Percentiles rank a stretch among this genome's conserved stretches.
Evolutionary conservation across 2,113 vertebrate genomes (phyloP).

Genomic region (Stegastes partitus): DNA sequence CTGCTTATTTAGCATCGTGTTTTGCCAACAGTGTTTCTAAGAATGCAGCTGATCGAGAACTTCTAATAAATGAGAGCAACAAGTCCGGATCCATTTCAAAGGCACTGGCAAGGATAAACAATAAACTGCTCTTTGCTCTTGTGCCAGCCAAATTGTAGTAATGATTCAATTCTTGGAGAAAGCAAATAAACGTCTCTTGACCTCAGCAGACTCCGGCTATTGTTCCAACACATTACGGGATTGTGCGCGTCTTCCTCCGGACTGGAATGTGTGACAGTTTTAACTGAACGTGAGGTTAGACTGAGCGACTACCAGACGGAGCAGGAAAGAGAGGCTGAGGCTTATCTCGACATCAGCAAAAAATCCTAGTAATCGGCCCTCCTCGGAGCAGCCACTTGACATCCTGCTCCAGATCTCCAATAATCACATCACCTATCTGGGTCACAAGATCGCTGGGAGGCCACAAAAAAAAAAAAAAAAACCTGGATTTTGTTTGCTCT

Average conservation of each 20-base stretch:
- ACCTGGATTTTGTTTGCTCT: constrained; percentile 44
- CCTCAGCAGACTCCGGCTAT: constrained; percentile 57
- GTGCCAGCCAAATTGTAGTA: constrained; percentile 33
- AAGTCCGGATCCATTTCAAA: constrained; percentile 37
- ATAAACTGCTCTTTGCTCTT: constrained; percentile 27
- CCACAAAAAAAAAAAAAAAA: too few relatives aligned
- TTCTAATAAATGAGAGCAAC: constrained; percentile 10
- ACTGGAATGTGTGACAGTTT: constrained; percentile 53
- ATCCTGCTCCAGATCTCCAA: constrained; percentile 53
- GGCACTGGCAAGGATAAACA: background rate
- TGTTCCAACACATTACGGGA: constrained; percentile 20
- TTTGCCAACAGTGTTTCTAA: constrained; percentile 10
- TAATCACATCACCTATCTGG: constrained; percentile 54
- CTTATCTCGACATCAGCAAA: constrained; percentile 63
- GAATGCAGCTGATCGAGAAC: constrained; percentile 21
- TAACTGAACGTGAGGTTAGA: constrained; percentile 32
- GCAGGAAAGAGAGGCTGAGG: background rate
- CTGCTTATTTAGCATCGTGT: constrained; percentile 10
- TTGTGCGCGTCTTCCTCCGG: constrained; percentile 47
- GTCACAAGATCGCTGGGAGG: constrained; percentile 54
- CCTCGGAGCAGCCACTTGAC: constrained; percentile 48
- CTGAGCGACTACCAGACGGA: constrained; percentile 40
- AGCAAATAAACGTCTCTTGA: constrained; percentile 49
- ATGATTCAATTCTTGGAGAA: constrained; percentile 61
- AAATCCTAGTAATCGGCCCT: constrained; percentile 49